Conservation (phyloP, 2,797 vertebrate genomes). For the Setipinna tenuifilis region DNA sequence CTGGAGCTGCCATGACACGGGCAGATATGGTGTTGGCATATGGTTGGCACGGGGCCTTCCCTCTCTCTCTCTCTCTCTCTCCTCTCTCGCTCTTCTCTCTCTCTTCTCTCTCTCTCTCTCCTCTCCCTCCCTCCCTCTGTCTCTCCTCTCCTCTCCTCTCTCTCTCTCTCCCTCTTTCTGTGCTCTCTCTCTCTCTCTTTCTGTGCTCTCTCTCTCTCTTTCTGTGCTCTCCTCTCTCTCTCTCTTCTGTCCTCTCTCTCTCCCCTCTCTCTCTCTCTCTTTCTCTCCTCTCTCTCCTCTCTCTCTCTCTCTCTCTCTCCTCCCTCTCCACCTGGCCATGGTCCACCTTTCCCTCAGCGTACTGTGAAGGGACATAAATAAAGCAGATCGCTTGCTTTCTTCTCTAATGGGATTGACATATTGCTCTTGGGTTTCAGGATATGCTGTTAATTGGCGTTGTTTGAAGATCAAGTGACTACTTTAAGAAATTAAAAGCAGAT, state of each 20-base stretch:
- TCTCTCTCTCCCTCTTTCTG: not conserved
- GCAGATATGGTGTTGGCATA: not conserved
- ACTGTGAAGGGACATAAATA: slow-evolving; percentile 50
- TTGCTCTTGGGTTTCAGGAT: slow-evolving; percentile 62
- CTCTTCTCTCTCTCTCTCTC: not conserved
- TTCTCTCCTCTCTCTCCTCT: not conserved
- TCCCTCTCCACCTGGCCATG: slow-evolving; percentile 36
- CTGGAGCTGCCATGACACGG: not conserved
- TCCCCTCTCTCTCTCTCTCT: no score
- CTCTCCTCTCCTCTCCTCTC: no score
- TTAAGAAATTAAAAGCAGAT: slow-evolving; percentile 65
- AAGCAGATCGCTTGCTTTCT: slow-evolving; percentile 54
- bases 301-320: not conserved
- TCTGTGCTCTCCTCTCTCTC: not conserved
- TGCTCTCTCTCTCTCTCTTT: slow-evolving; percentile 17
- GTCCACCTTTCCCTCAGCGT: slow-evolving; percentile 33
- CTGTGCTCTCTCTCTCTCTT: not conserved
- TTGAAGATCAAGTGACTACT: slow-evolving; percentile 61
- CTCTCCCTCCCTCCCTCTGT: not conserved
- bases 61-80: not conserved
- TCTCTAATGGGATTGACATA: slow-evolving; percentile 56
- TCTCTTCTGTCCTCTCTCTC: not conserved
- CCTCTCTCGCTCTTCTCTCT: not conserved
- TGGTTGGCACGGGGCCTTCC: not conserved
- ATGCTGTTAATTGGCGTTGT: slow-evolving; percentile 52